Evolutionary conservation across 2,113 vertebrate species (phyloP), one percentile per base, ranked within the genome.

Genomic region (Toxotes chatareus): DNA sequence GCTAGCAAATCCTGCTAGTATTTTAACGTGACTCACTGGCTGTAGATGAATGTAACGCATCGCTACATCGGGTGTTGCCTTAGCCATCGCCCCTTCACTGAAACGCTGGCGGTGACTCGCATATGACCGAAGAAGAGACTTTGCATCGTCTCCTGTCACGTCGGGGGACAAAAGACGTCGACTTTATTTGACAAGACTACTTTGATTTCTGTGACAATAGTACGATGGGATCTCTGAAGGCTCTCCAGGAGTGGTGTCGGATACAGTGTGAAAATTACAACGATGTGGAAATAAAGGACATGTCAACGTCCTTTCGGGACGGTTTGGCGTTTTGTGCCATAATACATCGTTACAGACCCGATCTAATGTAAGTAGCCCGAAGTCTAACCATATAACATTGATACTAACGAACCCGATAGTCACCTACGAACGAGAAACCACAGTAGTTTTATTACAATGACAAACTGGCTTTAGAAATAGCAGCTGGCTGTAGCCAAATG

Each of bases 241-340:
- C 95, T 82, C 94, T 99, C 27, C 97, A 98, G 93, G 96, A 97
- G 90, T 99, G 98, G 97, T 98, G 97, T 93, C 95, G 96, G 85
- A 93, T 90, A 51, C 98, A 97, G 86, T 98, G 97, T 88, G 95
- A 96, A 71, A 90, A 94, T 34, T 98, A 99, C 95, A 89, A 79
- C 68, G 95, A 96, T 82, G 97, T 99, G 92, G 95, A 96, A 27
- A 93, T 99, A 69, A 96, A 86, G 80, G 97, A 99, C 94, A 97
- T 99, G 95, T 96, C 97, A 70, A 53, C 96, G 83, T 98, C 97
- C 72, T 99, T 99, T 95, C 96, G 97, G 89, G 96, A 99, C 87
- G 98, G 98, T 17, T 90, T 99, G 95, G 97, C 97, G 21, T 99
- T 99, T 87, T 99, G 98, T 94, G 97, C 98, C 83, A 96, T 99